Conservation (phyloP, 2,113 vertebrate species). For the Prunella fulvescens region DNA sequence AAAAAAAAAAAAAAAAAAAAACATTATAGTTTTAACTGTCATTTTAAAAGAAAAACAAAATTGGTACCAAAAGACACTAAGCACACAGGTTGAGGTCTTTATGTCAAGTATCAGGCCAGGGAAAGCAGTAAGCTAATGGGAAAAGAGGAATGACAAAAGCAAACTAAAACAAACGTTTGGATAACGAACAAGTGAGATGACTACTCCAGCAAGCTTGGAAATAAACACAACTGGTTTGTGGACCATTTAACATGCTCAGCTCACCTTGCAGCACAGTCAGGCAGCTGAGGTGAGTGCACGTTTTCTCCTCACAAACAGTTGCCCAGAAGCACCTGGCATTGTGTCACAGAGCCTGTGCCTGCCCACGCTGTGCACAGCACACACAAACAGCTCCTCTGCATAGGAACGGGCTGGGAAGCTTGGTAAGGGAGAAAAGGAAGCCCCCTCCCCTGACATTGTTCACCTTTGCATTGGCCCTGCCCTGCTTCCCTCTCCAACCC, state of each 20-base stretch:
- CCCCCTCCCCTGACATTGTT: not conserved
- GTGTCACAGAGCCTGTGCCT: rapidly evolving
- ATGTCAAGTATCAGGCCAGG: slow-evolving; percentile 42
- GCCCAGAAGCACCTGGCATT: not conserved
- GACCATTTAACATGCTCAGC: slow-evolving; percentile 8
- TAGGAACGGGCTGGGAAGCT: not conserved
- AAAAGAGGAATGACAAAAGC: not conserved
- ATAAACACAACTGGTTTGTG: not conserved
- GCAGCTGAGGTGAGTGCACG: not conserved
- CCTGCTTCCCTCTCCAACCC: not conserved
- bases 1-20: not conserved
- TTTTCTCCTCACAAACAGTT: slow-evolving; percentile 10
- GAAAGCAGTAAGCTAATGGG: not conserved
- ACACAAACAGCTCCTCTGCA: not conserved
- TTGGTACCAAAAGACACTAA: slow-evolving; percentile 22
- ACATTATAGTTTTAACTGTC: not conserved
- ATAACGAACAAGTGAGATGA: not conserved
- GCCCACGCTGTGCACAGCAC: rapidly evolving
- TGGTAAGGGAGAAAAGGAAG: not conserved
- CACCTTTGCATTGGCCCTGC: not conserved
- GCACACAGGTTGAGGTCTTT: slow-evolving; percentile 48
- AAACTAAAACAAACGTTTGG: not conserved
- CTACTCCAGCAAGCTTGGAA: not conserved
- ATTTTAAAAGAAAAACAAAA: not conserved
- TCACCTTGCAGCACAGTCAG: not conserved